phyloP scores from a whole-genome alignment of 2,797 vertebrate genomes.

The Falco naumanni region DNA sequence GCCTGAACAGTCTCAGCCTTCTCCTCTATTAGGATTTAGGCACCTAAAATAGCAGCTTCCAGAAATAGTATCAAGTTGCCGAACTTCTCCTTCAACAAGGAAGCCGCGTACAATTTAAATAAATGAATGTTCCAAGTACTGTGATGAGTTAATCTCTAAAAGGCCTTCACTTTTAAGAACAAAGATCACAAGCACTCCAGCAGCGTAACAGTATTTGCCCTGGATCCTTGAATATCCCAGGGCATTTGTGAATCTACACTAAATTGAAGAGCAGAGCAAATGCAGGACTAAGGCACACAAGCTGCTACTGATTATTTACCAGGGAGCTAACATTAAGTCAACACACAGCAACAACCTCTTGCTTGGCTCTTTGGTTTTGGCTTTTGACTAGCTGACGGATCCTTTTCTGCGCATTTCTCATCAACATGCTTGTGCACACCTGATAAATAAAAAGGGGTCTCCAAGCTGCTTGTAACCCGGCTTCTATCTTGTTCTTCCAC shows the following conservation, averaged over 20 bases:
- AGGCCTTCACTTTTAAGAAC: slow-evolving; percentile 41
- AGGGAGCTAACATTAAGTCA: slow-evolving; percentile 61
- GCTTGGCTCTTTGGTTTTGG: slow-evolving; percentile 1
- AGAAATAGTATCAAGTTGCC: slow-evolving; percentile 1
- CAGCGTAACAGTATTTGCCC: background rate
- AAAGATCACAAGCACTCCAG: slow-evolving; percentile 26
- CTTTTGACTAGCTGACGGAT: background rate
- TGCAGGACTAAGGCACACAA: background rate
- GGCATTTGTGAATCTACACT: background rate
- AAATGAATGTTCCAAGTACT: slow-evolving; percentile 23
- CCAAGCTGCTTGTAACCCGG: slow-evolving; percentile 72
- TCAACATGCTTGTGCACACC: slow-evolving; percentile 80
- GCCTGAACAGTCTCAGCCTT: background rate
- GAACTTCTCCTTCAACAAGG: background rate
- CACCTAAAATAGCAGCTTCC: slow-evolving; percentile 29
- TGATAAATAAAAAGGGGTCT: slow-evolving; percentile 76
- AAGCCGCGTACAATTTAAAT: slow-evolving; percentile 1
- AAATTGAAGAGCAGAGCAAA: slow-evolving; percentile 26
- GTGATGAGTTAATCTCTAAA: background rate
- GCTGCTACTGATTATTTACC: background rate
- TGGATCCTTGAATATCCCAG: background rate
- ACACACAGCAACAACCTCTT: slow-evolving; percentile 67
- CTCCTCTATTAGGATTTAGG: slow-evolving; percentile 1
- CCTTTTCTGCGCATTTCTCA: background rate
- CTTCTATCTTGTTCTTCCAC: slow-evolving; percentile 83